These are phyloP conservation scores for Campoplex capitator DNA, from an alignment of 2,888 invertebrate species.

Conservation along the genomic window DNA sequence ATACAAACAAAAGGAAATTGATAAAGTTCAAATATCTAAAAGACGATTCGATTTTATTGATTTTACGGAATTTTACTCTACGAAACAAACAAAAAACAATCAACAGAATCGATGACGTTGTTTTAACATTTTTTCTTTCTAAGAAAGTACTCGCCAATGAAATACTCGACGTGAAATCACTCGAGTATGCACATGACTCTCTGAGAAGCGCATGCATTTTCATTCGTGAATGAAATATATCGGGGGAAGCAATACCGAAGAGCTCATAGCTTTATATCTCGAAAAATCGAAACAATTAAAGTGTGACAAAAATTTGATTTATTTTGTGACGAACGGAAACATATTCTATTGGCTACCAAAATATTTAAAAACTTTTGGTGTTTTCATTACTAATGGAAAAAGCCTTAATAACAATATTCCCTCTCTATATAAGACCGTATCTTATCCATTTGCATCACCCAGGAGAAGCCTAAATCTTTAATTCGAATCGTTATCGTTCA, in stretches of 20 bases:
- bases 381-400: neutral
- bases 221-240: slow-evolving; percentile 77
- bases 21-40: neutral
- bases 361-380: neutral
- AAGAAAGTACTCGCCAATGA: neutral
- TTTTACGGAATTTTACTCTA: neutral
- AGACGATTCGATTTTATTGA: neutral
- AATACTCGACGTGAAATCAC: neutral
- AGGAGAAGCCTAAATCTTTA: slow-evolving; percentile 33
- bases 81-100: neutral
- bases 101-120: neutral
- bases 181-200: neutral
- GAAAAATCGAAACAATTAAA: too few species aligned
- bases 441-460: slow-evolving; percentile 20
- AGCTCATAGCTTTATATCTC: too few species aligned
- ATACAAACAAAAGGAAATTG: neutral
- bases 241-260: slow-evolving; percentile 72
- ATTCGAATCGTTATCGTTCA: slow-evolving; percentile 31
- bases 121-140: neutral
- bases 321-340: neutral
- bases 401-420: neutral
- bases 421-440: neutral
- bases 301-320: neutral
- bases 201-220: neutral
- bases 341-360: neutral